A percentile compares a stretch with the other conserved stretches of the same genome.
Conservation (phyloP, 2,888 invertebrate species). For the Aproaerema taeniolella region DNA sequence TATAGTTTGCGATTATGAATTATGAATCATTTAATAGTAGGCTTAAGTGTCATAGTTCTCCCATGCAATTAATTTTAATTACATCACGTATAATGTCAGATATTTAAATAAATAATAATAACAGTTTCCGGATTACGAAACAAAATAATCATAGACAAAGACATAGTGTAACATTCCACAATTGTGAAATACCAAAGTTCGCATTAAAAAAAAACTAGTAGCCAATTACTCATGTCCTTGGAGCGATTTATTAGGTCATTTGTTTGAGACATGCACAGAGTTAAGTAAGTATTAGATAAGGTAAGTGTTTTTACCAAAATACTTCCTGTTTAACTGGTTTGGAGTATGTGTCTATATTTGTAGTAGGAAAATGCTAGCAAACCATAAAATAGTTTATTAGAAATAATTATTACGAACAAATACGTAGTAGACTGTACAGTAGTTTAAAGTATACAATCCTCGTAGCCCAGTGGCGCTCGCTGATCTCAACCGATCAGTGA, state of each 20-base stretch:
- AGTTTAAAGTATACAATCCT: no score
- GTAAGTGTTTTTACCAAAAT: slow-evolving; percentile 17
- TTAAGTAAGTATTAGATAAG: slow-evolving; percentile 11
- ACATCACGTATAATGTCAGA: slow-evolving; percentile 1
- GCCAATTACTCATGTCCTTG: slow-evolving; percentile 5
- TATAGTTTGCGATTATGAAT: no score
- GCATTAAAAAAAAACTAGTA: background rate
- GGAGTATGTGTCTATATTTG: slow-evolving; percentile 1
- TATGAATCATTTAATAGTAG: no score
- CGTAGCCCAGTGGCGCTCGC: no score
- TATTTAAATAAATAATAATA: background rate
- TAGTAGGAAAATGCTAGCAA: no score
- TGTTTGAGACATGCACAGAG: slow-evolving; percentile 1
- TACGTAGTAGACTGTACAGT: no score
- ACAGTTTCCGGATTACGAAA: background rate
- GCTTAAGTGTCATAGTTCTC: no score
- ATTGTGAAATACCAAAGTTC: background rate
- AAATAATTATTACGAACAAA: no score
- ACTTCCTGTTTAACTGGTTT: slow-evolving; percentile 23
- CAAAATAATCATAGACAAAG: no score
- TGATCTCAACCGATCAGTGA: no score
- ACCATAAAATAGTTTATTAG: no score
- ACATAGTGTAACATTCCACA: background rate
- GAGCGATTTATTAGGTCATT: slow-evolving; percentile 6
- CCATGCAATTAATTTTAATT: background rate